These are phyloP conservation scores for Lycopodina hypogea DNA, from an alignment of 37 sponge, comb jelly and placozoan species.

Conservation along the genomic window DNA sequence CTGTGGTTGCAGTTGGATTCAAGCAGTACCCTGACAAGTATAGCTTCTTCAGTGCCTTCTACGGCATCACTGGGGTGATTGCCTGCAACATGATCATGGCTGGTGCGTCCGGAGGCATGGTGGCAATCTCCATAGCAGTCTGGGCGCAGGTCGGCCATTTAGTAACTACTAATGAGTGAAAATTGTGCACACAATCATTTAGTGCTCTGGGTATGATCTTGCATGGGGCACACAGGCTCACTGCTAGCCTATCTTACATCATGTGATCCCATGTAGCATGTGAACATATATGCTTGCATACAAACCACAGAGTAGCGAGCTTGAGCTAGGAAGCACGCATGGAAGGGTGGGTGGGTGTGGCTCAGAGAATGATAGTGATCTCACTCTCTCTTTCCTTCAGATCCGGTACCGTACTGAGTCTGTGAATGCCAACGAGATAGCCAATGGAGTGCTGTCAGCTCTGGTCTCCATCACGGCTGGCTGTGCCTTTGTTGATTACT, in stretches of 20 bases:
- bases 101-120: slow-evolving; percentile 68
- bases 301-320: too few relatives aligned
- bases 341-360: neutral
- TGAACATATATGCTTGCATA: too few relatives aligned
- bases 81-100: slow-evolving; percentile 91
- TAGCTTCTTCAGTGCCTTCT: slow-evolving; percentile 14
- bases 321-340: too few relatives aligned
- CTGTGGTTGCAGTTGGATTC: neutral
- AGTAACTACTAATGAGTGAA: neutral
- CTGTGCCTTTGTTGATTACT: slow-evolving; percentile 81
- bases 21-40: neutral
- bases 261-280: too few relatives aligned
- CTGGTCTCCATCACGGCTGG: slow-evolving; percentile 88
- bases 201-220: neutral
- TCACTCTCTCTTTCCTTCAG: slow-evolving; percentile 2
- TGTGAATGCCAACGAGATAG: slow-evolving; percentile 90
- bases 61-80: slow-evolving; percentile 67
- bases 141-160: slow-evolving; percentile 70
- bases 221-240: too few relatives aligned
- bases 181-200: neutral
- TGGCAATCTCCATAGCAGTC: slow-evolving; percentile 73
- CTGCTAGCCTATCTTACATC: too few relatives aligned
- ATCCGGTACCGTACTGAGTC: slow-evolving; percentile 60
- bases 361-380: too few relatives aligned
- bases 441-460: slow-evolving; percentile 84